Base-by-base conservation (phyloP, 2,113 vertebrate species). In the Thalassarche chlororhynchos region DNA sequence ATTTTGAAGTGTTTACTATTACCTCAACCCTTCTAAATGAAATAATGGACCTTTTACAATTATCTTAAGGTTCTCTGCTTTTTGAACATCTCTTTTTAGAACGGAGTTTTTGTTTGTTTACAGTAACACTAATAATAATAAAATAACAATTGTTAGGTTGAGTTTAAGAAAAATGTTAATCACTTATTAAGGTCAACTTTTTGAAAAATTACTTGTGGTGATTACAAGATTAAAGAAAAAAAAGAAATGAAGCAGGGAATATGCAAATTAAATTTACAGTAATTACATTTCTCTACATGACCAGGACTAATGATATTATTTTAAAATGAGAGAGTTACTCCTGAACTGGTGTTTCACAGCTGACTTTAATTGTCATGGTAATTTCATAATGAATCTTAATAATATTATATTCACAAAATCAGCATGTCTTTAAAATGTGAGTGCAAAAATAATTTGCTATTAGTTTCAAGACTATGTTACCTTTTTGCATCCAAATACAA, bases 261-360 rank as follows among this genome's bases (percentile, higher is more conserved):
- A 97, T 93, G 78, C 57, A 98, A 97, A 97, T 98, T 58, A 95
- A 97, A 97, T 98, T 95, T 97, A 85, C 75, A 95, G 95, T 97
- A 98, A 97, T 96, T 95, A 85, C n/a, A 74, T 97, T 97, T 97
- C 76, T 81, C 90, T 69, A 36, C 65, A 68, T 97, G 97, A 94
- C 87, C 97, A 98, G 68, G 70, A 97, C 92, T 91, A 97, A 97
- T 97, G 64, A 49, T 92, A 96, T 96, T 96, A 95, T 96, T 97
- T 98, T 97, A 55, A 97, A 97, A 96, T 97, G 62, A 97, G 52
- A 96, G 49, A 77, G 72, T 95, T 87, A 88, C 46, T 95, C 49
- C 66, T 94, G 76, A 95, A 89, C 57, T 94, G 71, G 46, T 84
- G 79, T 62, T 96, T 90, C 38, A 88, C 72, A 66, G 82, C 26